These are phyloP conservation scores for Patiria pectinifera DNA, from an alignment of 53 echinoderm and acorn worm genomes.

Conservation along the genomic window DNA sequence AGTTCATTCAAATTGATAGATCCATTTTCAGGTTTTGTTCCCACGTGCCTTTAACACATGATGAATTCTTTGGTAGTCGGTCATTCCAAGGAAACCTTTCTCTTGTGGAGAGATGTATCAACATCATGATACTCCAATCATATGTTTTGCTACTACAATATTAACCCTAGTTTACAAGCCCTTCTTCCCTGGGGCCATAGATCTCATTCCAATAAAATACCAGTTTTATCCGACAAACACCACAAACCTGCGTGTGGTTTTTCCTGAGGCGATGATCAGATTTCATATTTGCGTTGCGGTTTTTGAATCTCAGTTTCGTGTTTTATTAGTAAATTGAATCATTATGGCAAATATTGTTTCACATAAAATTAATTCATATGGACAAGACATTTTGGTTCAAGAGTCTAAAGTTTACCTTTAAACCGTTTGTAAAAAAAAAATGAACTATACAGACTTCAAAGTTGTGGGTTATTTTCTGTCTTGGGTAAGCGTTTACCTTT, in stretches of 20 bases:
- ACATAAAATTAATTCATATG: not conserved
- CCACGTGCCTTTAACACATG: too few relatives aligned
- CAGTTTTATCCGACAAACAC: constrained; percentile 11
- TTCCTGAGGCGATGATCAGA: not conserved
- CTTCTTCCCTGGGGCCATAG: not conserved
- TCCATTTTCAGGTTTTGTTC: too few relatives aligned
- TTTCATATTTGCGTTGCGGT: not conserved
- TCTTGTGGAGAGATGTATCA: not conserved
- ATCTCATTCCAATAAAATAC: not conserved
- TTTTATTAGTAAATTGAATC: not conserved
- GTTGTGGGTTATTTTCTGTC: too few relatives aligned
- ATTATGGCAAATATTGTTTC: not conserved
- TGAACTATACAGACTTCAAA: too few relatives aligned
- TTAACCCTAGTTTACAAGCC: not conserved
- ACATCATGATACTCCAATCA: not conserved
- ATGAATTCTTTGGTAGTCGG: too few relatives aligned
- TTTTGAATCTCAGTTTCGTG: not conserved
- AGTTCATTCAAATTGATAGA: too few relatives aligned
- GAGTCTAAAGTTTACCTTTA: too few relatives aligned
- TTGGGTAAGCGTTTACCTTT: too few relatives aligned
- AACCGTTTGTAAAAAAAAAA: too few relatives aligned
- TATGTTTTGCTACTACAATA: not conserved
- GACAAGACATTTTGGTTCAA: not conserved
- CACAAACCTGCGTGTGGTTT: constrained; percentile 1
- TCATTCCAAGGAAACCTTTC: not conserved